Evolutionary conservation across 2,113 vertebrate species (phyloP).

Genomic region (Marmota flaviventris): DNA sequence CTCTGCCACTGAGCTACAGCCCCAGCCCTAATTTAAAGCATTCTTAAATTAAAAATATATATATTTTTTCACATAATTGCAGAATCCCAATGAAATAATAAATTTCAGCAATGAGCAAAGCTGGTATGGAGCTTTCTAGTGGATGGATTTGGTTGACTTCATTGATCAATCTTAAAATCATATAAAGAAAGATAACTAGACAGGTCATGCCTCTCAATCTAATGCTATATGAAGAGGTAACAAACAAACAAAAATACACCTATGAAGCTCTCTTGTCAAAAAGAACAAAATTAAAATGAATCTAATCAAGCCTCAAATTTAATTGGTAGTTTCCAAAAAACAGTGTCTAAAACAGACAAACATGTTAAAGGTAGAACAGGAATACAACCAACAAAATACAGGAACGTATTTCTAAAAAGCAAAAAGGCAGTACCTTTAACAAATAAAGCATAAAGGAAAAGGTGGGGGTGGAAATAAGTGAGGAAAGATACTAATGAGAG

Average conservation of each 20-base stretch:
- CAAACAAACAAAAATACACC: too few relatives aligned
- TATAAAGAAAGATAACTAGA: not conserved
- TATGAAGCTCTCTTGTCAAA: not conserved
- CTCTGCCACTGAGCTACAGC: too few relatives aligned
- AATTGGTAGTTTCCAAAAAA: constrained; percentile 23
- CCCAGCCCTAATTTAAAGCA: too few relatives aligned
- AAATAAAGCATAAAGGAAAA: not conserved
- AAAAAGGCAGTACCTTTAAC: not conserved
- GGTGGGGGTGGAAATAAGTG: not conserved
- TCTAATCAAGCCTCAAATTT: not conserved
- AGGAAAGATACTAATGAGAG: not conserved
- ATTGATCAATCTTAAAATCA: not conserved
- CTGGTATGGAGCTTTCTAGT: not conserved
- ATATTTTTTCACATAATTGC: not conserved
- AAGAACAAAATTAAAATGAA: not conserved
- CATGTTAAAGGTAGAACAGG: not conserved
- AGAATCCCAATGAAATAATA: not conserved
- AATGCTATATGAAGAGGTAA: too few relatives aligned
- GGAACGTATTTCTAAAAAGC: not conserved
- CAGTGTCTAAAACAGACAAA: not conserved
- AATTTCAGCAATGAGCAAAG: not conserved
- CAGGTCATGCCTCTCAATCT: not conserved
- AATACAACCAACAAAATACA: not conserved
- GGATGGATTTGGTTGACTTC: not conserved
- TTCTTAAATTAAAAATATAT: too few relatives aligned